These are phyloP conservation scores for Microplitis mediator DNA, from an alignment of 1,140 invertebrate species.

Conservation along the genomic window DNA sequence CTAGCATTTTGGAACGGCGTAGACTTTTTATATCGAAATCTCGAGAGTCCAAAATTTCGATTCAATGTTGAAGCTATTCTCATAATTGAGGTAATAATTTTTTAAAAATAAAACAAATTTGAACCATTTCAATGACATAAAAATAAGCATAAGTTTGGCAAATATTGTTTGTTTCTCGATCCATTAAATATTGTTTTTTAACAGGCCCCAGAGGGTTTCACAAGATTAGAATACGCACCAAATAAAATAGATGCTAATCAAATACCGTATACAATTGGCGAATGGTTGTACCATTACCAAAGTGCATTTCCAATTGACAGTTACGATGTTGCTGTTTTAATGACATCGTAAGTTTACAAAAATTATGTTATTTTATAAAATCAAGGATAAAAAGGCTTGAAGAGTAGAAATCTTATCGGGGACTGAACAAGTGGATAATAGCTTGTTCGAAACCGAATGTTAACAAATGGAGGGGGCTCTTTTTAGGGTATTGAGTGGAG, in stretches of 20 bases:
- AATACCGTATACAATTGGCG: not conserved
- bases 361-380: not conserved
- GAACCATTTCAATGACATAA: too few species aligned
- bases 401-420: not conserved
- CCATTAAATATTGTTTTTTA: not conserved
- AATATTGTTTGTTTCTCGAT: not conserved
- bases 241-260: not conserved
- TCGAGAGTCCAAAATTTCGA: conserved; percentile 21
- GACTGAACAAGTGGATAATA: too few species aligned
- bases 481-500: too few species aligned
- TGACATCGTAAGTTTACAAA: not conserved
- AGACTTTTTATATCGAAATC: conserved; percentile 26
- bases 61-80: conserved; percentile 34
- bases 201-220: not conserved
- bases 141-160: not conserved
- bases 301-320: not conserved
- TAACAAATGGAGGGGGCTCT: too few species aligned
- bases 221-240: too few species aligned
- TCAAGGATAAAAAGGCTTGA: not conserved
- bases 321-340: not conserved
- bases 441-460: too few species aligned
- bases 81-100: conserved; percentile 21
- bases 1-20: conserved; percentile 32
- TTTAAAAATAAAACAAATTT: not conserved
- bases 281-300: not conserved